These are phyloP conservation scores for Ridgeia piscesae DNA, from an alignment of 1,140 invertebrate species.

Conservation along the genomic window DNA sequence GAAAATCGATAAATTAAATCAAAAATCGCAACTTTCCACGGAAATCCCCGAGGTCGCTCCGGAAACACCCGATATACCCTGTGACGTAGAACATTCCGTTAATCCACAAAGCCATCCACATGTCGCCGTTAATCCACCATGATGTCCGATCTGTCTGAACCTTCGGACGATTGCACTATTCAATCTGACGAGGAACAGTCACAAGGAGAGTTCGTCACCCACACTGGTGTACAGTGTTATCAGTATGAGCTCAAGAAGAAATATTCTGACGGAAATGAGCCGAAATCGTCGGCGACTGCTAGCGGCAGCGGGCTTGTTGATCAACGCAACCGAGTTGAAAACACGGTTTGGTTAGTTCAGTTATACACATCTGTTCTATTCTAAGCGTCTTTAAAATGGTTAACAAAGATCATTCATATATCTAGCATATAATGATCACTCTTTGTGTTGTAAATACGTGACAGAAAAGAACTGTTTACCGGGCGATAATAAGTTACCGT, in stretches of 20 bases:
- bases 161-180: background rate
- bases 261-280: background rate
- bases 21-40: background rate
- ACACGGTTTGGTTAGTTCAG: slow-evolving; percentile 7
- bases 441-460: background rate
- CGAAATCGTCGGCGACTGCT: background rate
- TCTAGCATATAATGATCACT: background rate
- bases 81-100: slow-evolving; percentile 15
- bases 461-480: slow-evolving; percentile 8
- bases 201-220: background rate
- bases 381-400: slow-evolving; percentile 8
- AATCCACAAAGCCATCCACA: slow-evolving; percentile 12
- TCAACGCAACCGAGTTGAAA: slow-evolving; percentile 15
- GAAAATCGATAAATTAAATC: background rate
- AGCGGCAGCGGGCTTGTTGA: slow-evolving; percentile 11
- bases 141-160: background rate
- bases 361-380: slow-evolving; percentile 14
- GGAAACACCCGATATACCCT: background rate
- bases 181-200: slow-evolving; percentile 8
- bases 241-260: slow-evolving; percentile 8
- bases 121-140: slow-evolving; percentile 13
- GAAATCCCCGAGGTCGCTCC: slow-evolving; percentile 13
- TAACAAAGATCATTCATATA: slow-evolving; percentile 3
- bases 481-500: slow-evolving; percentile 8
- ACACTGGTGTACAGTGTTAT: background rate